Conservation (phyloP, 1,140 invertebrate genomes). For the Antheraea pernyi region DNA sequence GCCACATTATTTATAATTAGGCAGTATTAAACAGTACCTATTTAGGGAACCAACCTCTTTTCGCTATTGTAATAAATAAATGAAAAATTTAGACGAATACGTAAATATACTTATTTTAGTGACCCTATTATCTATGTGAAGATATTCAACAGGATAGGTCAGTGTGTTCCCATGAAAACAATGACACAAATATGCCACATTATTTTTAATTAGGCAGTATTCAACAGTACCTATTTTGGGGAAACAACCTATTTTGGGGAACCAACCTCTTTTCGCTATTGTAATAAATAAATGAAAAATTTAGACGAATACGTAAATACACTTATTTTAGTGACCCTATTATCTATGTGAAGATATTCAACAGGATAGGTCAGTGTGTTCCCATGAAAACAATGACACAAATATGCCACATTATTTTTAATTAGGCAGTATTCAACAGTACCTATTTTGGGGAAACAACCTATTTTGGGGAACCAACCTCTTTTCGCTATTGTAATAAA, state of each 20-base stretch:
- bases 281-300: no score
- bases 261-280: no score
- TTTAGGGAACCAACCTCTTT: no score
- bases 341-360: not conserved
- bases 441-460: no score
- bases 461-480: no score
- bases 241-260: not conserved
- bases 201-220: not conserved
- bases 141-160: constrained; percentile 21
- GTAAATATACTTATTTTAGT: not conserved
- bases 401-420: not conserved
- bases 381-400: constrained; percentile 11
- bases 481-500: no score
- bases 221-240: not conserved
- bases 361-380: constrained; percentile 28
- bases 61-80: no score
- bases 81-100: no score
- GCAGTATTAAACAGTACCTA: not conserved
- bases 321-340: not conserved
- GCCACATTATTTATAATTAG: not conserved
- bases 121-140: not conserved
- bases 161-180: constrained; percentile 22
- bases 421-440: not conserved
- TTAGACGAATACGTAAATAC: no score
- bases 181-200: not conserved